Evolutionary conservation across 2,797 vertebrate species (phyloP), one percentile per base, ranked within the genome.

Genomic region (Dermochelys coriacea): DNA sequence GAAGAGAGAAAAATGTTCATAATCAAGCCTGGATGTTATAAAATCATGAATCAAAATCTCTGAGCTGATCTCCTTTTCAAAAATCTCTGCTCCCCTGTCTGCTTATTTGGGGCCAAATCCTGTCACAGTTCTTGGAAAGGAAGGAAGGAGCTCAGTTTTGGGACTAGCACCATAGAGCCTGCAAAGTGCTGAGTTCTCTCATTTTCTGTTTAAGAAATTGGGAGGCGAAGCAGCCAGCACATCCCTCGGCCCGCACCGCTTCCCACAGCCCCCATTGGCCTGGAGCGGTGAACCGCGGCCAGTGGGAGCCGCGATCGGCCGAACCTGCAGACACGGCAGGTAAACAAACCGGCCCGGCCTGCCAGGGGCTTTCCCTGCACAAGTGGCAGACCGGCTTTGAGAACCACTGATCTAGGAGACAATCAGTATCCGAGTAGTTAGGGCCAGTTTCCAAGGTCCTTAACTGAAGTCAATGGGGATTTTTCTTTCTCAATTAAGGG

Each of bases 1-100:
- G 68, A 85, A 45, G 47, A 5, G 64, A 84, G 82, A 79, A 77
- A 59, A 88, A 93, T 87, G 64, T 80, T 74, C 15, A 14, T 86
- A 87, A 94, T 59, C 81, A 71, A 95, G 55, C 92, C 68, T 88
- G 78, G 51, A 47, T 57, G 34, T 61, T 78, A 83, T 87, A 92
- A 93, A 90, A 88, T 49, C 78, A 81, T 21, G 51, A 57, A 52
- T 25, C 59, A 71, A 88, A 57, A 74, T 90, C 80, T 84, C 54
- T 37, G n/a, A 37, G 31, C 11, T 9, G 57, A 87, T 49, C 41
- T 49, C 57, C 57, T 31, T 59, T 45, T 47, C 54, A 51, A 47
- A 83, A 23, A 41, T 74, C 37, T 74, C 37, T 74, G 68, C 29
- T 45, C 55, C 23, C 23, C 12, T 12, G 27, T 77, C n/a, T 74